Evolutionary conservation across 2,888 invertebrate species (phyloP), one percentile per base, ranked within the genome.

Genomic region (Cryptosula pallasiana): DNA sequence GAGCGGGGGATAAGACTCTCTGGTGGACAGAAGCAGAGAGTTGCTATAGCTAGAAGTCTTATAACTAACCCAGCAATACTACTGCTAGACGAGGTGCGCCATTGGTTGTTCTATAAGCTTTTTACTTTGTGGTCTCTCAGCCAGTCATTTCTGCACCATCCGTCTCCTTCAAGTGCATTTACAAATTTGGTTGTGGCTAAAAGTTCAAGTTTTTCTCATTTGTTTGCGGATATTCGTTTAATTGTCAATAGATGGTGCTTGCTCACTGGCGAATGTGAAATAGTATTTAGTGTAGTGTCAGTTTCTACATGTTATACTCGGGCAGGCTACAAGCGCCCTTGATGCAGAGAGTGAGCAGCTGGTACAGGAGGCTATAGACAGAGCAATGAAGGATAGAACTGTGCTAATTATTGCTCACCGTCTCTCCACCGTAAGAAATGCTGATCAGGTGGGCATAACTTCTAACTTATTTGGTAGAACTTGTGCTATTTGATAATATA

Each of bases 301-400:
- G n/a, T n/a, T n/a, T n/a, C n/a, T n/a, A n/a, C 20, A 45, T 45
- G 20, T 13, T 45, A 20, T 45, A 13, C 45, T 13, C n/a, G 25
- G 5, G 0, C 73, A 81, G 81, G 81, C 81, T n/a, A 82, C 81
- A 0, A 82, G 81, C 78, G 81, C 81, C 2, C 74, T 82, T 35
- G 82, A 82, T 78, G 81, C 82, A n/a, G 82, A 82, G 72, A 81
- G 81, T 75, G 82, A 82, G 75, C 80, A 82, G 72, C 74, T 82
- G 69, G 82, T 82, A 45, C 81, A 82, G 73, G 81, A 82, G 73
- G 82, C 82, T 5, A 77, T 82, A 29, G 82, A 82, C 71, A 71
- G 81, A 69, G 82, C 82, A 34, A 81, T 82, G 80, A 79, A 80
- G 69, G 78, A 79, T 9, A 76, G 82, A 27, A 82, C 82, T n/a